Evolutionary conservation across 2,113 vertebrate species (phyloP).

Genomic region (Seriola quinqueradiata): DNA sequence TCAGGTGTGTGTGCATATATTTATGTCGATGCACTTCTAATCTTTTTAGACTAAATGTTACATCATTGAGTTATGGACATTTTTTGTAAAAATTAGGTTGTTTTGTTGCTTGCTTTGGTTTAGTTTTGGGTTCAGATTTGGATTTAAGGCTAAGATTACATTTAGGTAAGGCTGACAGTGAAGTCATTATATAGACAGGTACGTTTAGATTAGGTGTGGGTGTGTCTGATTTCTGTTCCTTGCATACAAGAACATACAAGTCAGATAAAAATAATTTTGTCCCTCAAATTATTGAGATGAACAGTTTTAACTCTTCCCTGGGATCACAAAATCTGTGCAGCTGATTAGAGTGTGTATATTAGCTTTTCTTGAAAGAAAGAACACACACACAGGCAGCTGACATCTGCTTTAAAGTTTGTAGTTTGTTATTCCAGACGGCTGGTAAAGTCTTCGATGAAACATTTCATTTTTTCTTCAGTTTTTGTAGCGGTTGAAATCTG

Average conservation of each 20-base stretch:
- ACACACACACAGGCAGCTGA: slow-evolving; percentile 2
- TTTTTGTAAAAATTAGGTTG: not conserved
- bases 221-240: not conserved
- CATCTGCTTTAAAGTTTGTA: slow-evolving; percentile 6
- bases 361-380: not conserved
- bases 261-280: too few species aligned
- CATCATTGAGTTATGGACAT: not conserved
- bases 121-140: not conserved
- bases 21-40: not conserved
- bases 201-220: not conserved
- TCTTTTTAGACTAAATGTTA: not conserved
- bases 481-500: not conserved
- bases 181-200: not conserved
- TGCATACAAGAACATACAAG: not conserved
- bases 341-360: not conserved
- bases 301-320: not conserved
- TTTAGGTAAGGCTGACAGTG: not conserved
- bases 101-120: not conserved
- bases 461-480: not conserved
- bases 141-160: not conserved
- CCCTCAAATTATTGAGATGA: not conserved
- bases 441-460: not conserved
- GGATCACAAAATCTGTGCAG: not conserved
- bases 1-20: slow-evolving; percentile 83
- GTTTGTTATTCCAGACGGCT: not conserved